Base-by-base conservation (phyloP, 2,888 invertebrate genomes). In the Drosophila koepferae region DNA sequence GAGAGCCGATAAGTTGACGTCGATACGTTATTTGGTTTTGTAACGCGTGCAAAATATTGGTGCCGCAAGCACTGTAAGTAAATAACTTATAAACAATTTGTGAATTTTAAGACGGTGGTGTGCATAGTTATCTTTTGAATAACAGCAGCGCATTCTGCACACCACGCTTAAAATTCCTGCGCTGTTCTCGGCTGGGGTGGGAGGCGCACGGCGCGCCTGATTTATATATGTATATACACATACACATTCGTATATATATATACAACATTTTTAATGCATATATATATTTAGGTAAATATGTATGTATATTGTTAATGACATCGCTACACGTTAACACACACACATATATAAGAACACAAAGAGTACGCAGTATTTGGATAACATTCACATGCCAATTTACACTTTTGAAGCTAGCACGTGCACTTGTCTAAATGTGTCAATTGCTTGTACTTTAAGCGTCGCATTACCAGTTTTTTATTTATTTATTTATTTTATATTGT, bases 381-480 rank as follows among this genome's bases (percentile, higher is more conserved):
- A 55, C 55, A 63, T 72, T 69, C 28, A 46, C 7, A n/a, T 64
- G 16, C 9, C 28, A 69, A 63, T 64, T 65, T 49, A 63, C 67
- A 68, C 75, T 36, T 74, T 12, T 56, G 48, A 46, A 38, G 36
- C 14, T 40, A 44, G 51, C 74, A 70, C 76, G 69, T 76, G 76
- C 54, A 72, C 41, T 63, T 70, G 38, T 43, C 36, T 23, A 78
- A 65, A 65, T 75, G 62, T 72, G 75, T 67, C 59, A 66, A 72
- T 56, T 55, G 55, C 36, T 44, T 48, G 44, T 23, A 34, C 55
- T 58, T 51, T 9, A 62, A 54, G 64, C 55, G 70, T 58, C 58
- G 65, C 55, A 73, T 79, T 79, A 79, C 79, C 79, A 73, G 70
- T 76, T 76, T 76, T 61, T 64, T 79, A 75, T 79, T 79, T 79